Evolutionary conservation across 2,113 vertebrate species (phyloP), one percentile per base, ranked within the genome.

Genomic region (Siphamia tubifer): DNA sequence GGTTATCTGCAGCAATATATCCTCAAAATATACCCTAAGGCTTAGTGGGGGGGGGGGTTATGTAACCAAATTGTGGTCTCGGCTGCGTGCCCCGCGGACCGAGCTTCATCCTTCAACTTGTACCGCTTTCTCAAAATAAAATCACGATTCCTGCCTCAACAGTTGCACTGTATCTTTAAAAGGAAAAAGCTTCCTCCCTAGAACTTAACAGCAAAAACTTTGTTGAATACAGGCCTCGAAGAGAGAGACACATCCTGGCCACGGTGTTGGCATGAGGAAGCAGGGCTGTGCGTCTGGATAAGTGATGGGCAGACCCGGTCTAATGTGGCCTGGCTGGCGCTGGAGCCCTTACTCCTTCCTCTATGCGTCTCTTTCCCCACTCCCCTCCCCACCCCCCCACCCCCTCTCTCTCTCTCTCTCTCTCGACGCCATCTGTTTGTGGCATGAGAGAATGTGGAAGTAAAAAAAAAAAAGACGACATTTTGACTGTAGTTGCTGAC

Each of bases 341-440:
- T n/a, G 79, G 66, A 61, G 78, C 78, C 80, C 79, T 69, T 54
- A 30, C 61, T 88, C 88, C 61, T 88, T n/a, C 88, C 81, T 89
- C 64, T 72, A 82, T 90, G 90, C 82, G 80, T 73, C 85, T 75
- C 65, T 82, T 76, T 75, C 56, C 54, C 62, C 51, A 72, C 27
- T 68, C 84, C 84, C 78, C 82, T 76, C 83, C 79, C 76, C 63
- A 74, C 57, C 72, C 55, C 63, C 28, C n/a, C n/a, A n/a, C n/a
- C n/a, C n/a, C n/a, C n/a, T n/a, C n/a, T n/a, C n/a, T 17, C 71
- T 64, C 44, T 23, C 17, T 8, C 30, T 24, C 42, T 36, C 75
- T 75, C 58, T 84, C 76, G 81, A 81, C 86, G 79, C 88, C 87
- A 88, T 88, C 87, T 89, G 89, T 91, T 89, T 84, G 84, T 87